Evolutionary conservation across 2,113 vertebrate genomes (phyloP), one percentile per base, ranked within the genome.

Genomic region (Pungitius pungitius): DNA sequence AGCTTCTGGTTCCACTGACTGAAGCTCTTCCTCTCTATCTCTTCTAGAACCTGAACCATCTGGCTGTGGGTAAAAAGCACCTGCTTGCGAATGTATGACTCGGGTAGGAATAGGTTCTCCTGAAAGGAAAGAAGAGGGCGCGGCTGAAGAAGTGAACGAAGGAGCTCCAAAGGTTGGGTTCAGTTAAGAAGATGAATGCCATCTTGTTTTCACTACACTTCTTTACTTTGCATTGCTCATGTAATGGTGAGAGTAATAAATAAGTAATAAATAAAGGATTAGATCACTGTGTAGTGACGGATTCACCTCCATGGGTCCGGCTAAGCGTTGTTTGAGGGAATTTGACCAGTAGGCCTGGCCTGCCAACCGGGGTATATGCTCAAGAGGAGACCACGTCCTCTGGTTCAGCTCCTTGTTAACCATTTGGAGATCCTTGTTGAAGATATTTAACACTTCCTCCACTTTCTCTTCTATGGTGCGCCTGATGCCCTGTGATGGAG

Each of bases 1-100:
- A 96, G 83, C 0, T 79, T 91, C 66, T 93, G 86, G 5, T 87
- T 94, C 96, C 96, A 97, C n/a, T 95, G 93, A 0, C 85, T 94
- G 77, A 94, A 97, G 73, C 82, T 87, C 79, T 87, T 94, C 54
- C 92, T 91, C 76, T 95, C 87, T 45, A 93, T 64, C 52, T 96
- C 96, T 1, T 96, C 96, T 60, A 96, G 81, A 52, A 90, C 77
- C 76, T 94, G 95, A 3, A 89, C 80, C 45, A 90, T 90, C 82
- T 94, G 93, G 64, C 73, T 85, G 8, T 93, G 88, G 8, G 73
- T 76, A 18, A 76, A 83, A 2, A 90, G 4, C 4, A 90, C 84
- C 73, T 94, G 93, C 40, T 94, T 94, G 17, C 87, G 77, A 0
- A 67, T 91, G 33, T 89, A 86, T 20, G 90, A 91, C 13, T 93